Evolutionary conservation across 2,113 vertebrate genomes (phyloP), one percentile per base, ranked within the genome.

Genomic region (Sylvietta virens): DNA sequence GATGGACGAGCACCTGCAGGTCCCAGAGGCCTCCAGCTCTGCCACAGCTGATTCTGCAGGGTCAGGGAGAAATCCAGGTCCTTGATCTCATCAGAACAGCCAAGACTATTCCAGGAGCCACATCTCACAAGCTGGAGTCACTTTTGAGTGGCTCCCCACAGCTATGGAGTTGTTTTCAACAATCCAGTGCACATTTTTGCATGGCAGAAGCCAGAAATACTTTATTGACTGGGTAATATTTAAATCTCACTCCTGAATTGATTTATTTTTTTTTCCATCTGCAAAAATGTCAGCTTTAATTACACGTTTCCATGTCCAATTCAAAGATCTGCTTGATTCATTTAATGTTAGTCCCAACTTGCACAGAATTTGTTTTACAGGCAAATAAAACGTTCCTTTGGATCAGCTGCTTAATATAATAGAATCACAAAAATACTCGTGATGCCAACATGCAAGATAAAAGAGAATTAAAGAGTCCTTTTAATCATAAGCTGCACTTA

Each of bases 401-500:
- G 58, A 82, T 90, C 95, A 95, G 87, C 71, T 87, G 85, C 90
- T 90, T 61, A 42, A 87, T 27, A 27, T 15, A 91, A 89, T 2
- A 64, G 60, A 91, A 61, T 66, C 76, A 84, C 60, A 73, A n/a
- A 87, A 94, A 74, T 30, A 86, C 37, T 48, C 61, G 20, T 8
- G 79, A 74, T 81, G 88, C 48, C 77, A 91, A 85, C 66, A 73
- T 30, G 30, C 9, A 9, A 92, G 72, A 93, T 57, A 90, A 90
- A 88, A 81, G 81, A 78, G 81, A 97, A 94, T 71, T 72, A 78
- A 92, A 58, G 39, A 93, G 35, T 39, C 88, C 67, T 78, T 88
- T 92, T 70, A 82, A 80, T 73, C 79, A 66, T 39, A 81, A 94
- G 60, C 76, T 94, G 82, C 86, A 92, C 92, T 95, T 95, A 90